Percentiles rank a stretch among this genome's conserved stretches.
Evolutionary conservation across 2,113 vertebrate species (phyloP).

Genomic region (Corythoichthys intestinalis): DNA sequence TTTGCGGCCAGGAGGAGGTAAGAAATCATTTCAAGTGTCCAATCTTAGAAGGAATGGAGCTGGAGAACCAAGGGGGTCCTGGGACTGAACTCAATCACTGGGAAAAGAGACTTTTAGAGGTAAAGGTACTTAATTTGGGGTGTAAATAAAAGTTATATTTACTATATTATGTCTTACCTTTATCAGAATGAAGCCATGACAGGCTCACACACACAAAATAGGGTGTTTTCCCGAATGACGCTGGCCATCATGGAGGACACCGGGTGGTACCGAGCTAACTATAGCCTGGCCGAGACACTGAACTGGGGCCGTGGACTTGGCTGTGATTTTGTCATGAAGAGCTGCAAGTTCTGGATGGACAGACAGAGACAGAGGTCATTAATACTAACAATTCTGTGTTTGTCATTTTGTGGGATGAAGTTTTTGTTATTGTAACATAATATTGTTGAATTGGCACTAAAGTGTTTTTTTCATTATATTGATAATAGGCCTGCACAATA

Average conservation of each 20-base stretch:
- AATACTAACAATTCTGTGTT: neutral
- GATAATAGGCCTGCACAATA: too few species aligned
- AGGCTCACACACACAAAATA: conserved; percentile 94
- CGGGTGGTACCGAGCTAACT: conserved; percentile 97
- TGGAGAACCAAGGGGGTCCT: conserved; percentile 95
- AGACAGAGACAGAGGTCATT: conserved; percentile 78
- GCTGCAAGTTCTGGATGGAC: conserved; percentile 98
- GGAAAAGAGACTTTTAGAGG: conserved; percentile 94
- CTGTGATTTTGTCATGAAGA: conserved; percentile 95
- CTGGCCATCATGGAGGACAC: conserved; percentile 98
- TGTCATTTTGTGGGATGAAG: neutral
- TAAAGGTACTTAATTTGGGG: conserved; percentile 22
- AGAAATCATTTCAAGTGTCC: conserved; percentile 89
- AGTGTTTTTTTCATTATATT: too few species aligned
- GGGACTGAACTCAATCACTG: conserved; percentile 97
- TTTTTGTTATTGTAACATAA: too few species aligned
- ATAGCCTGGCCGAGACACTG: conserved; percentile 92
- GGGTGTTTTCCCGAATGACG: conserved; percentile 92
- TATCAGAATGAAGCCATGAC: conserved; percentile 98
- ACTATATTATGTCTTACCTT: neutral
- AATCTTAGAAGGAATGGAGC: conserved; percentile 92
- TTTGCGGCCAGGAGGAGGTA: conserved; percentile 80
- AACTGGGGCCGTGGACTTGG: conserved; percentile 92
- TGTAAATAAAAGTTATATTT: too few species aligned
- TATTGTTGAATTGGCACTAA: too few species aligned